phyloP scores from a whole-genome alignment of 1,140 invertebrate genomes.

The Listronotus bonariensis region DNA sequence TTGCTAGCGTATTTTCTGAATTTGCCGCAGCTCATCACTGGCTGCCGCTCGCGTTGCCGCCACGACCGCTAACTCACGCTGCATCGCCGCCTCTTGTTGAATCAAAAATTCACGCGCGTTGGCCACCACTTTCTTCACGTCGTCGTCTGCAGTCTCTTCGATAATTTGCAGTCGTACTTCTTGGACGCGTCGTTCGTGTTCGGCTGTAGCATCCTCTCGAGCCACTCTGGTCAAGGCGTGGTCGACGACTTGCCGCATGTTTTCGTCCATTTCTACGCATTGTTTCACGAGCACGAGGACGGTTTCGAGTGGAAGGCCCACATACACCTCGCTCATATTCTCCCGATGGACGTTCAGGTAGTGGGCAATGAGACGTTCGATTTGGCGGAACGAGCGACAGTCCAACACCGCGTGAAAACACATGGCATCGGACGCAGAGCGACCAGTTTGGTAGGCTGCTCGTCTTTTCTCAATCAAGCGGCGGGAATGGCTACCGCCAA shows the following conservation, averaged over 20 bases:
- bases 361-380: not conserved
- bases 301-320: not conserved
- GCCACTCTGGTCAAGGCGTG: not conserved
- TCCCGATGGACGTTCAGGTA: not conserved
- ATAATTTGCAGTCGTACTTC: not conserved
- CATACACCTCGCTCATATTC: not conserved
- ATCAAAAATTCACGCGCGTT: too few species aligned
- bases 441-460: not conserved
- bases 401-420: constrained; percentile 1
- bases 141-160: not conserved
- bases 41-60: not conserved
- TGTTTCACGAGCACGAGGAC: not conserved
- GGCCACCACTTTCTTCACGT: not conserved
- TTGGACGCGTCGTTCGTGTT: not conserved
- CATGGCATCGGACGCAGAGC: not conserved
- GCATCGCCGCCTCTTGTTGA: too few species aligned
- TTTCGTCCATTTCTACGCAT: not conserved
- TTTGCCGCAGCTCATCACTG: not conserved
- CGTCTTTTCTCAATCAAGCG: constrained; percentile 1
- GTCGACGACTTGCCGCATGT: not conserved
- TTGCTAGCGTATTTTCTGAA: not conserved
- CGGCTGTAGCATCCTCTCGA: not conserved
- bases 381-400: constrained; percentile 1
- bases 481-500: constrained; percentile 1
- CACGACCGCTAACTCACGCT: not conserved